Evolutionary conservation across 2,797 vertebrate species (phyloP).

Genomic region (Pempheris klunzingeri): DNA sequence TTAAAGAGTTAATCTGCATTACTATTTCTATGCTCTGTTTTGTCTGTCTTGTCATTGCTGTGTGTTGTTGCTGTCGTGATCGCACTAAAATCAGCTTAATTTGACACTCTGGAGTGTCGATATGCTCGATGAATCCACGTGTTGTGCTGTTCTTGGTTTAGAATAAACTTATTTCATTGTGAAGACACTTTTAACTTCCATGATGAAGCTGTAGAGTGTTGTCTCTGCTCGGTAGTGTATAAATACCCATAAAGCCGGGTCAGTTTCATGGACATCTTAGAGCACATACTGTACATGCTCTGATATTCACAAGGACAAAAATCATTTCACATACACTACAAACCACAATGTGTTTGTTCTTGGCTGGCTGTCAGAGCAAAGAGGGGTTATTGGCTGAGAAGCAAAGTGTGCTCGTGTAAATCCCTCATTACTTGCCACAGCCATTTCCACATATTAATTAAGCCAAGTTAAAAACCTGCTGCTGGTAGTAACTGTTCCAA

Average conservation of each 20-base stretch:
- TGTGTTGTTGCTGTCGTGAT: constrained; percentile 73
- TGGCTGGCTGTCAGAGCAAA: constrained; percentile 70
- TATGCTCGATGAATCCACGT: too few species aligned
- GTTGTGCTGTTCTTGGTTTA: background rate
- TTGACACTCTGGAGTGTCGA: constrained; percentile 23
- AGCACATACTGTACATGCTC: constrained; percentile 24
- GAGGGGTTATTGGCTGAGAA: constrained; percentile 71
- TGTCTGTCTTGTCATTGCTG: constrained; percentile 17
- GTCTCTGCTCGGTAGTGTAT: background rate
- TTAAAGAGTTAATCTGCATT: constrained; percentile 27
- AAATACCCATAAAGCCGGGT: constrained; percentile 5
- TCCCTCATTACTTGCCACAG: constrained; percentile 67
- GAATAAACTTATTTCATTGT: constrained; percentile 15
- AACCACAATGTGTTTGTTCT: constrained; percentile 59
- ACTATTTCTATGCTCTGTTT: constrained; percentile 18
- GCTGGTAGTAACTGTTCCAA: constrained; percentile 74
- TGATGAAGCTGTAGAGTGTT: too few species aligned
- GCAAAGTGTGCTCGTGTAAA: constrained; percentile 67
- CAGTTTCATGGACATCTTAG: constrained; percentile 13
- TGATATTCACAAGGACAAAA: constrained; percentile 34
- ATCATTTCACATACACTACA: constrained; percentile 36
- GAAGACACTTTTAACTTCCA: too few species aligned
- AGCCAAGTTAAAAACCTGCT: constrained; percentile 78
- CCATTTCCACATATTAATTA: constrained; percentile 82
- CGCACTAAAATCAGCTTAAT: constrained; percentile 51